A percentile compares a stretch with the other conserved stretches of the same genome.
These are phyloP conservation scores for Falco columbarius DNA, from an alignment of 2,797 vertebrate genomes.

Conservation along the genomic window DNA sequence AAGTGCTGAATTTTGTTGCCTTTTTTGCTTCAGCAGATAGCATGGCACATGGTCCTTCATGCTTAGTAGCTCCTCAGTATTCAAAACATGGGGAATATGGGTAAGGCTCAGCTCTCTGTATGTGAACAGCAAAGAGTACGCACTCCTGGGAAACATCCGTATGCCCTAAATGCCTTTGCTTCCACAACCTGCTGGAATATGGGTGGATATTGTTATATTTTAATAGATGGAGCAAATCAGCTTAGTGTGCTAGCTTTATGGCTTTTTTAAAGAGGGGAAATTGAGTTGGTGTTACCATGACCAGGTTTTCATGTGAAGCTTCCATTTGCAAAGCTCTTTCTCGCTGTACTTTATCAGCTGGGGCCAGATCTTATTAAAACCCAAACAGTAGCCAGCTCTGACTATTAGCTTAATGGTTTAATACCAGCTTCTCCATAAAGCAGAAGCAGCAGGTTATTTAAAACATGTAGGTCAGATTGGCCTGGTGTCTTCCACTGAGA, in stretches of 20 bases:
- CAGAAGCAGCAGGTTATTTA: slow-evolving; percentile 38
- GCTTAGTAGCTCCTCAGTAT: neutral
- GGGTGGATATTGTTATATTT: neutral
- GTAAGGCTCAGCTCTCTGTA: neutral
- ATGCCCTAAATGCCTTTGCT: neutral
- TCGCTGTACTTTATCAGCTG: slow-evolving; percentile 18
- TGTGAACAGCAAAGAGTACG: neutral
- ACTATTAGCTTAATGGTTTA: slow-evolving; percentile 46
- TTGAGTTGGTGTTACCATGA: neutral
- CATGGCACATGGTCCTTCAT: neutral
- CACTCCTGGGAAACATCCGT: neutral
- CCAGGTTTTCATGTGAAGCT: neutral
- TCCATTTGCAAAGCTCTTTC: neutral
- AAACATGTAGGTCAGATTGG: slow-evolving; percentile 37
- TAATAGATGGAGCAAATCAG: neutral
- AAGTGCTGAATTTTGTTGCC: neutral
- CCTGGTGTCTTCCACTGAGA: neutral
- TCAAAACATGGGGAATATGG: neutral
- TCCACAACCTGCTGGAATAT: neutral
- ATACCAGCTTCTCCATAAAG: slow-evolving; percentile 34
- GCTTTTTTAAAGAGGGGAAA: neutral
- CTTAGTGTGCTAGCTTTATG: neutral
- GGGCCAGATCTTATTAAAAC: slow-evolving; percentile 11
- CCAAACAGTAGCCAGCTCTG: slow-evolving; percentile 12
- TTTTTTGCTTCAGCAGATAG: neutral